Evolutionary conservation across 2,888 invertebrate species (phyloP).

Genomic region (Melieria picta): DNA sequence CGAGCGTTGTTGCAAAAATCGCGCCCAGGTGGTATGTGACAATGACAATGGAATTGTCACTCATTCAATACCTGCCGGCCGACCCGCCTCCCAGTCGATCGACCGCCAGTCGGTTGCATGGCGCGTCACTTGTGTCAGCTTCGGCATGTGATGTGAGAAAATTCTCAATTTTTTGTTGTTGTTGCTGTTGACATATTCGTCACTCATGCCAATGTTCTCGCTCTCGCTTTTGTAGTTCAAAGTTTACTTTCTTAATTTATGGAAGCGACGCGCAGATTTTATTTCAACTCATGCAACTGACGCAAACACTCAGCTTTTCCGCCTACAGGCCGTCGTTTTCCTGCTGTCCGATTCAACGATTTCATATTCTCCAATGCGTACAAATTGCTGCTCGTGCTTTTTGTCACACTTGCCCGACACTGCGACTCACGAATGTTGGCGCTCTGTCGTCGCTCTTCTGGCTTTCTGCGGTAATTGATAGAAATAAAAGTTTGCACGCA

Average conservation of each 20-base stretch:
- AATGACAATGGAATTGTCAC: slow-evolving; percentile 31
- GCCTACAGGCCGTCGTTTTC: not conserved
- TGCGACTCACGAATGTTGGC: too few species aligned
- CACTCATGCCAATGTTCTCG: not conserved
- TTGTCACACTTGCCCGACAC: too few species aligned
- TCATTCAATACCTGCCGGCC: not conserved
- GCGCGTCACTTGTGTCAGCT: not conserved
- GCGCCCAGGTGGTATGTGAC: slow-evolving; percentile 25
- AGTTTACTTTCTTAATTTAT: slow-evolving; percentile 24
- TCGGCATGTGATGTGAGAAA: slow-evolving; percentile 5
- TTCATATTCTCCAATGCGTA: too few species aligned
- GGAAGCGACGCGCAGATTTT: not conserved
- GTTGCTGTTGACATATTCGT: not conserved
- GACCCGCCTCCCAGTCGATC: slow-evolving; percentile 12
- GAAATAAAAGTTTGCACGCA: slow-evolving; percentile 4
- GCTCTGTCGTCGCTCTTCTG: too few species aligned
- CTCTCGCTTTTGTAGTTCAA: slow-evolving; percentile 1
- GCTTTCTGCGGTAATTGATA: slow-evolving; percentile 3
- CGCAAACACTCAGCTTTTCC: not conserved
- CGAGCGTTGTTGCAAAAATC: slow-evolving; percentile 20
- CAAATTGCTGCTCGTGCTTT: too few species aligned
- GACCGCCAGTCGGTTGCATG: not conserved
- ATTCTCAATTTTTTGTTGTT: not conserved
- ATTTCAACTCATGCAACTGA: slow-evolving; percentile 8
- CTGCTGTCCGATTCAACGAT: not conserved